Base-by-base conservation (phyloP, 2,797 vertebrate species). In the Enteromius trimaculatus region DNA sequence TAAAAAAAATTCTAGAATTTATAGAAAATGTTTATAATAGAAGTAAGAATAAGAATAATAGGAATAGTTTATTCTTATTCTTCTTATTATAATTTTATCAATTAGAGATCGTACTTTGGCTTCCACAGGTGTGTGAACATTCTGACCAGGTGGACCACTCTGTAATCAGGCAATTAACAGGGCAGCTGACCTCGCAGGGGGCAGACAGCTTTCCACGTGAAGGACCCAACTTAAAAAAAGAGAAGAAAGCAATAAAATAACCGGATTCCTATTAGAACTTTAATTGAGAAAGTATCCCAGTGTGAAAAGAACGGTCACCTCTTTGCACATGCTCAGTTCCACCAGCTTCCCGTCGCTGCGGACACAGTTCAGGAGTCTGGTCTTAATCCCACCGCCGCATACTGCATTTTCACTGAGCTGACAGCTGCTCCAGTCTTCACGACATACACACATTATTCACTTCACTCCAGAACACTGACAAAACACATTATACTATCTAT, bases 401-500 rank as follows among this genome's bases (percentile, higher is more conserved):
- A 92, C 90, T 2, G 95, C 93, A 0, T 94, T 94, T 87, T 95
- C 94, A 86, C 88, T 93, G 85, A 96, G 91, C 86, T 94, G 95
- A 90, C 96, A 97, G 1, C 91, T 93, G 26, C 96, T 96, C 96
- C 96, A 97, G 71, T 95, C 96, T 97, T 88, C 29, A 3, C 84
- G 44, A 65, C 23, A 80, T 3, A 77, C 23, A 82, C 31, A 86
- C 5, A 81, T 1, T 42, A 65, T 72, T 21, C 16, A 51, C 62
- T 49, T 16, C 42, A 53, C 47, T 75, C 3, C 72, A 39, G 47
- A n/a, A 29, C n/a, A 3, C 2, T 29, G 17, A 39, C 42, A 14
- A 21, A 69, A n/a, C 13, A 53, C 29, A 6, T 3, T 31, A 9
- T 13, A 13, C 11, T 3, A 26, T 26, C 47, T 13, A 26, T 23